These are phyloP conservation scores for Pyrrhosoma nymphula DNA, from an alignment of 2,888 invertebrate species.

Conservation along the genomic window DNA sequence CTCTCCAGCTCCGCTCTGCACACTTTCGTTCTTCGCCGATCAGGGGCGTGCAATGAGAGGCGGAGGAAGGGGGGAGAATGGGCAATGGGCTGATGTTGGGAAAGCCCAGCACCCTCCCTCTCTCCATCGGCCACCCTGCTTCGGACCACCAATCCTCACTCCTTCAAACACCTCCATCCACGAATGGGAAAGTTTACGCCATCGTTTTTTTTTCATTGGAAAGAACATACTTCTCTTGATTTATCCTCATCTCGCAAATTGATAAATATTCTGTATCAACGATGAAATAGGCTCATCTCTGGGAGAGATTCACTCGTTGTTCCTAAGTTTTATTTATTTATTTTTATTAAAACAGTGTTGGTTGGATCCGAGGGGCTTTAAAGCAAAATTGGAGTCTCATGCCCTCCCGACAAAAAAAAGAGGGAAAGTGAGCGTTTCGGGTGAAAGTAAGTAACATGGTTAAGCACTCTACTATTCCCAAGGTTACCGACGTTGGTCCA, in stretches of 20 bases:
- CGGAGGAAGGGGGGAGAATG: too few species aligned
- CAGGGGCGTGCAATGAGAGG: too few species aligned
- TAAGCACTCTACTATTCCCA: background rate
- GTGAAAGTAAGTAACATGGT: background rate
- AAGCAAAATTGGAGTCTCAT: background rate
- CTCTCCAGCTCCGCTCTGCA: background rate
- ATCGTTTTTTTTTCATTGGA: too few species aligned
- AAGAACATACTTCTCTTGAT: background rate
- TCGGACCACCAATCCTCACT: too few species aligned
- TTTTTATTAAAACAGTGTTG: background rate
- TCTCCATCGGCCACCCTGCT: too few species aligned
- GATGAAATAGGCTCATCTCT: background rate
- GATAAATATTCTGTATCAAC: background rate
- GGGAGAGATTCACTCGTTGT: background rate
- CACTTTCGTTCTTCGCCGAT: background rate
- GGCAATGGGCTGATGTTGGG: too few species aligned
- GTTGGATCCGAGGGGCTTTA: background rate
- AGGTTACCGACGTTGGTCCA: too few species aligned
- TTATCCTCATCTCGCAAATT: background rate
- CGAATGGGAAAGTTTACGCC: too few species aligned
- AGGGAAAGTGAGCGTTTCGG: background rate
- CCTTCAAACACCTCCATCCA: too few species aligned
- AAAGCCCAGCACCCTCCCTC: too few species aligned
- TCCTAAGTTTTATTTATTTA: background rate
- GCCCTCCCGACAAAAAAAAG: background rate